These are phyloP conservation scores for Hippocampus abdominalis DNA, from an alignment of 2,113 vertebrate genomes.

Conservation along the genomic window DNA sequence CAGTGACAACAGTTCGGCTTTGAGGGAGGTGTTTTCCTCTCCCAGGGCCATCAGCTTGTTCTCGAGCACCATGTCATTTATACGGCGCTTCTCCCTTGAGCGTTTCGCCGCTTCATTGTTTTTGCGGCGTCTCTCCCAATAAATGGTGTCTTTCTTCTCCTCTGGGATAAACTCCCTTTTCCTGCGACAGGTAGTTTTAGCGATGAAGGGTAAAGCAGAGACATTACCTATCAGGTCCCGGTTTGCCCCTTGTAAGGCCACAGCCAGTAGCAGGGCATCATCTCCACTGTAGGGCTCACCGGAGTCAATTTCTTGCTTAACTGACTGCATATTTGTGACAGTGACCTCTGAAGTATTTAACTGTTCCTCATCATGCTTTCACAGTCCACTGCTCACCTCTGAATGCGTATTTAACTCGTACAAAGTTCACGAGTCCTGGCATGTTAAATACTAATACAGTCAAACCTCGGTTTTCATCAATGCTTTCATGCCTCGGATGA, in stretches of 20 bases:
- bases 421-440: background rate
- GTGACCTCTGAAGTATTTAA: slow-evolving; percentile 36
- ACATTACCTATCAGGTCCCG: slow-evolving; percentile 52
- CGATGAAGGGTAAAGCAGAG: slow-evolving; percentile 65
- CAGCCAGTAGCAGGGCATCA: slow-evolving; percentile 77
- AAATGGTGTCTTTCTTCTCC: slow-evolving; percentile 91
- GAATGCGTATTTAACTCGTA: too few species aligned
- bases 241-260: slow-evolving; percentile 75
- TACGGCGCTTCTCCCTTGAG: slow-evolving; percentile 89
- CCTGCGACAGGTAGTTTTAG: slow-evolving; percentile 79
- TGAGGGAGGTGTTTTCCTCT: slow-evolving; percentile 90
- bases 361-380: slow-evolving; percentile 36
- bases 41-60: slow-evolving; percentile 91
- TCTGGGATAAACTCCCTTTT: slow-evolving; percentile 95
- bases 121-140: slow-evolving; percentile 93
- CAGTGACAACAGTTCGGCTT: slow-evolving; percentile 85
- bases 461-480: too few species aligned
- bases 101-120: slow-evolving; percentile 97
- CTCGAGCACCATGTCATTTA: slow-evolving; percentile 96
- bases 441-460: background rate
- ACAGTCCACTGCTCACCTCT: slow-evolving; percentile 18
- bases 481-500: too few species aligned
- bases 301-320: slow-evolving; percentile 83
- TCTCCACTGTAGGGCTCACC: slow-evolving; percentile 74
- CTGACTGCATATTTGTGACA: slow-evolving; percentile 82